These are phyloP conservation scores for Characodon lateralis DNA, from an alignment of 2,797 vertebrate genomes.

Conservation along the genomic window DNA sequence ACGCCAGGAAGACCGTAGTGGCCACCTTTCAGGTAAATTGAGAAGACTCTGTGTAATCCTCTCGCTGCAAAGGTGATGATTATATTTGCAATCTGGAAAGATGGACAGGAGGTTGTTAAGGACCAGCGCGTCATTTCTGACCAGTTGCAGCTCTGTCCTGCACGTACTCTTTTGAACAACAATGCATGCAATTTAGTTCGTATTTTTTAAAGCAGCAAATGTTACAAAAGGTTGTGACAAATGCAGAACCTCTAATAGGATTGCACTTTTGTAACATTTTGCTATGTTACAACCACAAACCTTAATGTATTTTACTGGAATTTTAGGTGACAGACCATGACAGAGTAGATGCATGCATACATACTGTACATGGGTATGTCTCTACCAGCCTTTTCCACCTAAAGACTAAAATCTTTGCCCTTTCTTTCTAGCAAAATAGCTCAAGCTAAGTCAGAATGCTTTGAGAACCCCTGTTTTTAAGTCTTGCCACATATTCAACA, in stretches of 20 bases:
- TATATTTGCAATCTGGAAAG: slow-evolving; percentile 61
- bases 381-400: not conserved
- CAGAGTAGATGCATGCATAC: not conserved
- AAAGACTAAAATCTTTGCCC: not conserved
- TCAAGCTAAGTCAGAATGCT: not conserved
- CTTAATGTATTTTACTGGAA: not conserved
- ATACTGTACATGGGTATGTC: not conserved
- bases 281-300: not conserved
- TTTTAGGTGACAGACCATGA: not conserved
- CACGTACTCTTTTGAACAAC: slow-evolving; percentile 4
- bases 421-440: not conserved
- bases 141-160: slow-evolving; percentile 32
- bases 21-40: slow-evolving; percentile 91
- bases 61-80: slow-evolving; percentile 41
- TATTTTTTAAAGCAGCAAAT: not conserved
- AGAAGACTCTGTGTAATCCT: slow-evolving; percentile 68
- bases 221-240: not conserved
- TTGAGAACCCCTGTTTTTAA: not conserved
- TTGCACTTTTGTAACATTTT: not conserved
- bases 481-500: not conserved
- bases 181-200: not conserved
- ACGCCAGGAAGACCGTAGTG: slow-evolving; percentile 89
- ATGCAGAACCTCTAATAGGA: not conserved
- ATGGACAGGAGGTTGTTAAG: slow-evolving; percentile 44
- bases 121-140: slow-evolving; percentile 40